phyloP scores from a whole-genome alignment of 2,888 invertebrate species.

The Allacma fusca region DNA sequence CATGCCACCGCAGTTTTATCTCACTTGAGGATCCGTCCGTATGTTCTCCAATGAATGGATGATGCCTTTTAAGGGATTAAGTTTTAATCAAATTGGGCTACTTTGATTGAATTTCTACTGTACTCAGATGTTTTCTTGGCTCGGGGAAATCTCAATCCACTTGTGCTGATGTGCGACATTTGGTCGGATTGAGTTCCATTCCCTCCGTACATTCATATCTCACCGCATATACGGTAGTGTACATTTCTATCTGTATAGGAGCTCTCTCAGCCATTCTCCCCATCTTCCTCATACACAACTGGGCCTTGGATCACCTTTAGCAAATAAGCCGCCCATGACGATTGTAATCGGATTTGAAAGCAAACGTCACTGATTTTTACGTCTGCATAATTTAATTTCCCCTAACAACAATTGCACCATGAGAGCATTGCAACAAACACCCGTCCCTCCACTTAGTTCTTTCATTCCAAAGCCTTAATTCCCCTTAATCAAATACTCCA shows the following conservation, averaged over 20 bases:
- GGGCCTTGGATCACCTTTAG: not conserved
- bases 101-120: slow-evolving; percentile 57
- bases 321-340: slow-evolving; percentile 5
- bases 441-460: not conserved
- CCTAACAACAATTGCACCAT: not conserved
- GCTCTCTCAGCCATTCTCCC: not conserved
- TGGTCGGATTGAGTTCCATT: slow-evolving; percentile 47
- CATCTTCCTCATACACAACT: not conserved
- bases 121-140: slow-evolving; percentile 40
- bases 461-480: not conserved
- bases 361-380: slow-evolving; percentile 40
- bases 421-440: not conserved
- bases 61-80: slow-evolving; percentile 58
- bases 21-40: not conserved
- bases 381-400: slow-evolving; percentile 35
- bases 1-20: slow-evolving; percentile 36
- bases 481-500: too few species aligned
- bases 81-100: slow-evolving; percentile 58
- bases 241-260: not conserved
- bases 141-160: slow-evolving; percentile 35
- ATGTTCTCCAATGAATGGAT: slow-evolving; percentile 39
- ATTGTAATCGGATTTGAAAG: slow-evolving; percentile 41
- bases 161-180: slow-evolving; percentile 48
- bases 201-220: not conserved
- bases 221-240: not conserved